Conservation (phyloP, 2,113 vertebrate species). For the Machaerirhynchus nigripectus region DNA sequence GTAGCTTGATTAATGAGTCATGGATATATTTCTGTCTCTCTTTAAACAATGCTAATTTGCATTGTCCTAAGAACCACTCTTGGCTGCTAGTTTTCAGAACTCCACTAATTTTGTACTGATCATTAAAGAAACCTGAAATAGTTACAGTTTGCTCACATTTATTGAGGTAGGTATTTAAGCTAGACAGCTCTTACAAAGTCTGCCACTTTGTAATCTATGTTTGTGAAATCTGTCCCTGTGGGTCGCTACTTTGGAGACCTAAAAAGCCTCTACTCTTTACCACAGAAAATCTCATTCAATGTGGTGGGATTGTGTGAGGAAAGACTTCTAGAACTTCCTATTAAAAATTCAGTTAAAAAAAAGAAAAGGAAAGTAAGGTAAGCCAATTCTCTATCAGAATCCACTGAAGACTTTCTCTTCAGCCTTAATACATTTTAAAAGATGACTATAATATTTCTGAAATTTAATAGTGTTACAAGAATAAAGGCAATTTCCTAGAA, state of each 20-base stretch:
- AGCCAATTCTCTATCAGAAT: not conserved
- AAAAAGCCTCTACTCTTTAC: not conserved
- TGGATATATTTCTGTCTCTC: not conserved
- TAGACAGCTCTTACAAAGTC: not conserved
- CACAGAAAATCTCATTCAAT: not conserved
- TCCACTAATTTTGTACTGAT: not conserved
- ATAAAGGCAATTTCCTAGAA: not conserved
- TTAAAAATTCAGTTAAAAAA: not conserved
- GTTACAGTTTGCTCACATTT: not conserved
- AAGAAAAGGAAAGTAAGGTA: not conserved
- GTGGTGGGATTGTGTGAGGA: accelerated
- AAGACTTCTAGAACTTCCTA: not conserved
- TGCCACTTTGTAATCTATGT: not conserved
- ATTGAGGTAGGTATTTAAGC: not conserved
- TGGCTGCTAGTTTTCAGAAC: not conserved
- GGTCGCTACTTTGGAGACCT: not conserved
- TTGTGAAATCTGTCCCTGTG: not conserved
- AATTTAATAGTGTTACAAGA: not conserved
- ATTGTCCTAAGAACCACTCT: not conserved
- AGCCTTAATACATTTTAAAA: not conserved
- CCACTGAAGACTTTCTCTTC: not conserved
- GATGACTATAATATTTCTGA: not conserved
- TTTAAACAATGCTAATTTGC: not conserved
- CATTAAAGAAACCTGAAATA: not conserved
- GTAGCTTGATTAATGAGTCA: not conserved